phyloP scores from a whole-genome alignment of 2,113 vertebrate species.

The Seriola dumerili region DNA sequence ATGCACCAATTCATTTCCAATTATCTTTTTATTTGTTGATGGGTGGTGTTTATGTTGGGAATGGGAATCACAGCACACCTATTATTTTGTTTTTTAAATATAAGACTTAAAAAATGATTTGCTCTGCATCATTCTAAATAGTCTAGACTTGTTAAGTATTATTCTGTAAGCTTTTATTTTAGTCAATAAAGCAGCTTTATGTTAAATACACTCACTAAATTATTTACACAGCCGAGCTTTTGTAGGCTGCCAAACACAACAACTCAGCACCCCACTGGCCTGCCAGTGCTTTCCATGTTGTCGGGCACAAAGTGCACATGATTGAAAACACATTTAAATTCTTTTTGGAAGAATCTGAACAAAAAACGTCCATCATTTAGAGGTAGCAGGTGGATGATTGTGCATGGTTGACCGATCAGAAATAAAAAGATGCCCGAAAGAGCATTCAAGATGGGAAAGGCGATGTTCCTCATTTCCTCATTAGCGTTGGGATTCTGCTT shows the following conservation, averaged over 20 bases:
- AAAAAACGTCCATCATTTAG: conserved; percentile 68
- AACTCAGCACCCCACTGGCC: conserved; percentile 39
- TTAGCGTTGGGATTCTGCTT: conserved; percentile 76
- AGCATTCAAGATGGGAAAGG: conserved; percentile 77
- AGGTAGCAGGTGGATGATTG: conserved; percentile 85
- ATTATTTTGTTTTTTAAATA: background rate
- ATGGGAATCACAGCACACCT: background rate
- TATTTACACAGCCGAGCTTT: background rate
- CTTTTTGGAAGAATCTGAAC: conserved; percentile 61
- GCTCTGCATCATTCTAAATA: background rate
- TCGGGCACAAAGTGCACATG: conserved; percentile 60
- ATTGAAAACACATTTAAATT: conserved; percentile 78
- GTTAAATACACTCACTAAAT: background rate
- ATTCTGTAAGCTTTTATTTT: background rate
- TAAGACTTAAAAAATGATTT: background rate
- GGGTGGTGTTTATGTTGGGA: background rate
- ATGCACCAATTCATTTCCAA: background rate
- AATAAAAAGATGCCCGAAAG: conserved; percentile 79
- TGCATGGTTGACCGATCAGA: conserved; percentile 78
- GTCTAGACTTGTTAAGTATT: background rate
- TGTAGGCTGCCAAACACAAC: conserved; percentile 27
- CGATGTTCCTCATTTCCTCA: conserved; percentile 80
- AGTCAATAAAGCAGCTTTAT: background rate
- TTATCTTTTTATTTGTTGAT: background rate
- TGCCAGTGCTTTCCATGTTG: conserved; percentile 41